Evolutionary conservation across 2,113 vertebrate genomes (phyloP), one percentile per base, ranked within the genome.

Genomic region (Larimichthys crocea): DNA sequence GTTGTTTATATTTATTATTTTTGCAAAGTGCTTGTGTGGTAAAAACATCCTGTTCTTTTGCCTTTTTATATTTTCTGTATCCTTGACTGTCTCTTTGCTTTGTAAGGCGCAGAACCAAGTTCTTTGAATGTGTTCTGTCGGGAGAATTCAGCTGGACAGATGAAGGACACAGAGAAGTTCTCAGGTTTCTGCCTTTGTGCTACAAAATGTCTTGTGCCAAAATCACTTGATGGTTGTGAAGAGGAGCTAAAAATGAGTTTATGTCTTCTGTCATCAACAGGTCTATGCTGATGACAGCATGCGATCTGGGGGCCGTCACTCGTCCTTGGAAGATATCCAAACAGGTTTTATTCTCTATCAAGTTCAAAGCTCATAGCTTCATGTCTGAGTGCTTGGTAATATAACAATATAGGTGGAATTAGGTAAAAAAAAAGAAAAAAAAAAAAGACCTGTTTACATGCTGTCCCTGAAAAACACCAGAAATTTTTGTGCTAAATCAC

Each of bases 271-370:
- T 69, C 44, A 46, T 83, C 48, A 63, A 94, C 96, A 99, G 98
- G 95, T 99, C 98, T 88, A 99, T 99, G 98, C 94, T 99, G 95
- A 99, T 99, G 98, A 99, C 98, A 92, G 97, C 97, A 46, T 98
- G 97, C 89, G 98, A 99, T 95, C 96, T 99, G 94, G 98, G 98
- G 82, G 98, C 98, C 19, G 98, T 97, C 93, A 99, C 98, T 91
- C 97, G 98, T 92, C 98, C 98, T 52, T 99, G 98, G 98, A 96
- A 98, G 94, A 98, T 99, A 93, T 99, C 98, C 17, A 98, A 97
- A 96, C 97, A 99, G 97, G 98, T 98, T 89, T 95, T 95, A 75
- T n/a, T 22, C 3, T 1, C 53, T 56, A 35, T 35, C 19, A 57
- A 31, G 7, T 24, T 66, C 20, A 40, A 9, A 40, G 7, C 35